Percentiles rank a stretch among this genome's conserved stretches.
These are phyloP conservation scores for Rutilus rutilus DNA, from an alignment of 2,113 vertebrate species.

Conservation along the genomic window DNA sequence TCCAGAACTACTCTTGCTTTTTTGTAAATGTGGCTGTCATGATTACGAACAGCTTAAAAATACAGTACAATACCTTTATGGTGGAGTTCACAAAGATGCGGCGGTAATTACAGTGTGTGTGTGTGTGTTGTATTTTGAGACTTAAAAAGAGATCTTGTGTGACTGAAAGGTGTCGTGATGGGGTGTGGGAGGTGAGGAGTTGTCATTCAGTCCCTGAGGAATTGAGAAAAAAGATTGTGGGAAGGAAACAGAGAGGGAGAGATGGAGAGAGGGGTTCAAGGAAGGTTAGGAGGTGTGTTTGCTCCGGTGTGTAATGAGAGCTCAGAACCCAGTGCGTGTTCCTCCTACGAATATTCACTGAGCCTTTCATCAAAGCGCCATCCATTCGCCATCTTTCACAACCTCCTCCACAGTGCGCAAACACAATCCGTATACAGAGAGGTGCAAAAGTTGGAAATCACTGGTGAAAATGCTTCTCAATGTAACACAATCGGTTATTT, in stretches of 20 bases:
- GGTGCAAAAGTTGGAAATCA: neutral
- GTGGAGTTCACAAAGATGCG: slow-evolving; percentile 19
- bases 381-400: slow-evolving; percentile 25
- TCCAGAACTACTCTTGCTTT: slow-evolving; percentile 14
- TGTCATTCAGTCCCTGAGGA: slow-evolving; percentile 39
- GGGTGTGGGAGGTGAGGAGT: slow-evolving; percentile 33
- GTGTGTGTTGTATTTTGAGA: slow-evolving; percentile 26
- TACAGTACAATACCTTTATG: slow-evolving; percentile 24
- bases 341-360: slow-evolving; percentile 44
- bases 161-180: slow-evolving; percentile 24
- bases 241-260: slow-evolving; percentile 13
- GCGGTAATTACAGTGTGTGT: neutral
- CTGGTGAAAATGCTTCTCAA: neutral
- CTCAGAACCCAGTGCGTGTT: slow-evolving; percentile 18
- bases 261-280: slow-evolving; percentile 3
- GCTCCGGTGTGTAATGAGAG: slow-evolving; percentile 26
- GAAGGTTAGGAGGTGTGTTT: neutral
- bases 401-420: neutral
- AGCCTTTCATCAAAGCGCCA: slow-evolving; percentile 29
- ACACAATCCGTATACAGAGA: neutral
- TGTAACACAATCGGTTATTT: neutral
- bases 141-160: slow-evolving; percentile 12
- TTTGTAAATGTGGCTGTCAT: slow-evolving; percentile 33
- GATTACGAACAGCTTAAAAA: neutral
- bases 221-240: slow-evolving; percentile 9